Base-by-base conservation (phyloP, 2,888 invertebrate genomes). In the Drosophila robusta region DNA sequence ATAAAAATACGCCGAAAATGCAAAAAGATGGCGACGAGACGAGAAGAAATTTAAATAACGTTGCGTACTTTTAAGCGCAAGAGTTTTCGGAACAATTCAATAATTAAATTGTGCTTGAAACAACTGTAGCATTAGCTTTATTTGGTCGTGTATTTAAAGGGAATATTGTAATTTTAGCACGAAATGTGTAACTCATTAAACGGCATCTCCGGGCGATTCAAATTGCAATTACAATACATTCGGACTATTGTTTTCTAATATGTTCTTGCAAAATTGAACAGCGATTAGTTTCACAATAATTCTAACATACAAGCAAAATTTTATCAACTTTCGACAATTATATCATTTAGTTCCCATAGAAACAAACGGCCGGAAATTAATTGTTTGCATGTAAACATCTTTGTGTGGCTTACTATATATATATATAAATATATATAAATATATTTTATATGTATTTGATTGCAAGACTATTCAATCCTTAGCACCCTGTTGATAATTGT, bases 1-100 rank as follows among this genome's bases (percentile, higher is more conserved):
- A 80, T 80, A 70, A 66, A 72, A 63, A 67, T 65, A 60, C 51
- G 39, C 38, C 49, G 38, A 52, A 42, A 55, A 41, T 44, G 42
- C 34, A 34, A 34, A 58, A 58, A 41, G 52, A 57, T 39, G 52
- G 11, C n/a, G 47, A 4, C 14, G 29, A 41, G 8, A 26, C 29
- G 11, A 14, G 6, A 16, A n/a, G 34, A n/a, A 39, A 1, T 3
- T 26, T 45, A 29, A 38, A 66, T 36, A 44, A n/a, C 39, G 41
- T 56, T 46, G 65, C 64, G 50, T 39, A 63, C 55, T 47, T 66
- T 64, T 18, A 0, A 64, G 64, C 22, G 39, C 44, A 11, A 32
- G 16, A 22, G 24, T 34, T 50, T 32, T 18, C 34, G 34, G n/a
- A 38, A 1, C 29, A 24, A 29, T 54, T 36, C 18, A 49, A 62